Evolutionary conservation across 2,797 vertebrate genomes (phyloP), one percentile per base, ranked within the genome.

Genomic region (Alosa sapidissima): DNA sequence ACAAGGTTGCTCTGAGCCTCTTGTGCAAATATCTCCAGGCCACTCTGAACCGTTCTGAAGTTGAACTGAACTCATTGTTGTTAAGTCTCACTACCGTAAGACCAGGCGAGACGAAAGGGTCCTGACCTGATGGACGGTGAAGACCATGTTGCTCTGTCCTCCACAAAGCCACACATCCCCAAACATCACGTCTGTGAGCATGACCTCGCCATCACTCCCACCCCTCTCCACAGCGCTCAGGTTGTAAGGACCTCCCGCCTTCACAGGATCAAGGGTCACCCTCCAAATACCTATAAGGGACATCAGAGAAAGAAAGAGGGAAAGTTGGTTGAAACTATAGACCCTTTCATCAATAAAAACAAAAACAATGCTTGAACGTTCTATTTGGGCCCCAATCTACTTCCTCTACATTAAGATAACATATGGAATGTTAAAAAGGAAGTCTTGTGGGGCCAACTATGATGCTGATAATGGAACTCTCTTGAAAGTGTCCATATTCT

Each of bases 91-190:
- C 9, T 11, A 10, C 28, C 28, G 52, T 2, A 36, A 24, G 9
- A 24, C 21, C 21, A 60, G 21, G 6, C 8, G 1, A 68, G 62
- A 33, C 28, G 1, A 41, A 14, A 14, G 33, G 36, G 8, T 16
- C 14, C 72, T 45, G 16, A 78, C 98, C 96, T 97, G 92, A 33
- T 87, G 91, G 1, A 95, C 94, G 0, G 92, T 91, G 91, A 99
- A 97, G n/a, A 85, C 92, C 98, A 99, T 98, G 93, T 99, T 99
- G 93, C 97, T 99, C 88, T 99, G 98, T 5, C 98, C 98, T 0
- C 97, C 95, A 91, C 98, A 99, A 68, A 99, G 92, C 97, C 97
- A 99, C 82, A 98, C 89, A 0, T 99, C 98, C 83, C 98, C 98
- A 85, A 99, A 99, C 83, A 98, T 92, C 89, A 98, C 88, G 85